Evolutionary conservation across 2,888 invertebrate species (phyloP), one percentile per base, ranked within the genome.

Genomic region (Coronaproctus castanopsis): DNA sequence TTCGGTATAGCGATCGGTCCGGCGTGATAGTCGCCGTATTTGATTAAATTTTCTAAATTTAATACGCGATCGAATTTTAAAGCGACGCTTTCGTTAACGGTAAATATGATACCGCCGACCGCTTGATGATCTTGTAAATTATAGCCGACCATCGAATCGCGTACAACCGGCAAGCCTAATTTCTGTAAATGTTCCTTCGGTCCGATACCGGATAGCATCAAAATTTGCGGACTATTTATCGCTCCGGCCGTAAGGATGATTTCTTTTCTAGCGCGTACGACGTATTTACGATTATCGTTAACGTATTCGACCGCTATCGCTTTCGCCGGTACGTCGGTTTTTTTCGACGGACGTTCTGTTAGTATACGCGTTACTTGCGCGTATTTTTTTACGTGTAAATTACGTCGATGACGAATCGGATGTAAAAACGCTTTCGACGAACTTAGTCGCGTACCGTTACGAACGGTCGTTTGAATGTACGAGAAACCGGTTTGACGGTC

Each of bases 171-270:
- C 50, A 66, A 64, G 21, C 62, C 61, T 3, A 65, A 48, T 21
- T 62, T 24, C 48, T 53, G 36, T 1, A 86, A 73, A 67, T 85
- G 80, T 14, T 76, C 71, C 14, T 72, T 72, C 0, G 84, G 82
- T 2, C 87, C 86, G 14, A 90, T 76, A 0, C 91, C 91, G 1
- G 88, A 87, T 49, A 91, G 69, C 86, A 90, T 85, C 24, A 92
- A 74, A 10, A 65, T 57, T 49, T 63, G 89, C 0, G 91, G 89
- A 2, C 86, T 81, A 68, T 87, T 85, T 64, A 91, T 76, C 0
- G 88, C 72, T 1, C 91, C 95, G 1, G 87, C 88, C 21, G 88
- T 83, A 52, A 96, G 70, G 62, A 96, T 84, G 0, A 95, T 79
- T 71, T 91, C 91, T 66, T 78, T 80, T 5, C 75, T 76, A 0